Evolutionary conservation across 2,113 vertebrate species (phyloP).

Genomic region (Setophaga petechia): DNA sequence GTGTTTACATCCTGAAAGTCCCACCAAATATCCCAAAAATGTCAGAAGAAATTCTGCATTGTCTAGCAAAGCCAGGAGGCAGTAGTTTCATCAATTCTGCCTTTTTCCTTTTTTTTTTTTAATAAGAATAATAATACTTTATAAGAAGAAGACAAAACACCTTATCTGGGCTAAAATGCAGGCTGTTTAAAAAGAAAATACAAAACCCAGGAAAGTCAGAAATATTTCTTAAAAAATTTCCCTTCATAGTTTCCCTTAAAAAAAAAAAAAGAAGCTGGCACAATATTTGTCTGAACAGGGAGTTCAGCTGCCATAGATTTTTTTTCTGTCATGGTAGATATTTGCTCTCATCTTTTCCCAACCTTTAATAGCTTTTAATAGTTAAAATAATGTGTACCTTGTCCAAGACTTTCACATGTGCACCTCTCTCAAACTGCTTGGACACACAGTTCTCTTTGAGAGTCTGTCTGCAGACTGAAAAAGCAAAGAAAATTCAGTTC

Average conservation of each 20-base stretch:
- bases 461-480: not conserved
- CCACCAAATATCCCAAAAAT: not conserved
- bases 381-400: not conserved
- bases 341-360: not conserved
- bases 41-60: not conserved
- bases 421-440: not conserved
- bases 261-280: not conserved
- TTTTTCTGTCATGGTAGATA: not conserved
- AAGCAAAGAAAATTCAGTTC: not conserved
- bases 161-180: not conserved
- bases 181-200: not conserved
- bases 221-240: not conserved
- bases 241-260: rapidly evolving
- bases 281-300: not conserved
- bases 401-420: not conserved
- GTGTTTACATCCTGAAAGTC: not conserved
- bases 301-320: not conserved
- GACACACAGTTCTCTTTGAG: not conserved
- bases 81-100: not conserved
- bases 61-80: not conserved
- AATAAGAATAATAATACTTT: not conserved
- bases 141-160: not conserved
- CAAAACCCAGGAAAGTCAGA: not conserved
- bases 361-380: not conserved
- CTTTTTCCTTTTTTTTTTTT: not conserved